Percentiles rank a stretch among this genome's conserved stretches.
These are phyloP conservation scores for Anser cygnoides DNA, from an alignment of 2,113 vertebrate genomes.

Conservation along the genomic window DNA sequence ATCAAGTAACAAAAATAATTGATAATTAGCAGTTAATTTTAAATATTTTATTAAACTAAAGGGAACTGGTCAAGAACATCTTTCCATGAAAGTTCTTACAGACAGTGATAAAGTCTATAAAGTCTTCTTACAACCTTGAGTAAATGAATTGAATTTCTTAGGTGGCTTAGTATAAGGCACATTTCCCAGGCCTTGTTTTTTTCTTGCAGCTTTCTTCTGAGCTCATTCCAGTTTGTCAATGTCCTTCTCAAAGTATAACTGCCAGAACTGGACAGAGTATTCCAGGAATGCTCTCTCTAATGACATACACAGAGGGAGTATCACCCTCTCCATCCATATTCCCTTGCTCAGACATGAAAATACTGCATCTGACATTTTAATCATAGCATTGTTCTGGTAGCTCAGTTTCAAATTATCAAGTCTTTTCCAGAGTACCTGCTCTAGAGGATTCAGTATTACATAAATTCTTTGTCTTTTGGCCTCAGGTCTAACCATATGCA, in stretches of 20 bases:
- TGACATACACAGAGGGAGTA: background rate
- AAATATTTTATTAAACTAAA: background rate
- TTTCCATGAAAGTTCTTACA: background rate
- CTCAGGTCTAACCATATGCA: background rate
- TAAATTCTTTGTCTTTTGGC: background rate
- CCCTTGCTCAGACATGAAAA: background rate
- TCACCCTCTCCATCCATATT: background rate
- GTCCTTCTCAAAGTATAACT: background rate
- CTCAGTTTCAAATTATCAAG: background rate
- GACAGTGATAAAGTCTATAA: background rate
- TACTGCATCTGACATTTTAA: background rate
- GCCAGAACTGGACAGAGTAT: background rate
- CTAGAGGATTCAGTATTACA: background rate
- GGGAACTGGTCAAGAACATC: background rate
- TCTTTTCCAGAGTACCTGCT: background rate
- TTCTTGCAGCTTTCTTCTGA: background rate
- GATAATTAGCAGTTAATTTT: background rate
- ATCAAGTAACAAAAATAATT: background rate
- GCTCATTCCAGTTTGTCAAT: background rate
- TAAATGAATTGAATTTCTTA: background rate
- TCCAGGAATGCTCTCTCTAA: slow-evolving; percentile 12
- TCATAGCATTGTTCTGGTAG: background rate
- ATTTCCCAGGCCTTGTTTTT: background rate
- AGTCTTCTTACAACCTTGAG: background rate
- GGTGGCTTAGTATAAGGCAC: background rate